phyloP scores from a whole-genome alignment of 1,140 invertebrate genomes.

The Lineus longissimus region DNA sequence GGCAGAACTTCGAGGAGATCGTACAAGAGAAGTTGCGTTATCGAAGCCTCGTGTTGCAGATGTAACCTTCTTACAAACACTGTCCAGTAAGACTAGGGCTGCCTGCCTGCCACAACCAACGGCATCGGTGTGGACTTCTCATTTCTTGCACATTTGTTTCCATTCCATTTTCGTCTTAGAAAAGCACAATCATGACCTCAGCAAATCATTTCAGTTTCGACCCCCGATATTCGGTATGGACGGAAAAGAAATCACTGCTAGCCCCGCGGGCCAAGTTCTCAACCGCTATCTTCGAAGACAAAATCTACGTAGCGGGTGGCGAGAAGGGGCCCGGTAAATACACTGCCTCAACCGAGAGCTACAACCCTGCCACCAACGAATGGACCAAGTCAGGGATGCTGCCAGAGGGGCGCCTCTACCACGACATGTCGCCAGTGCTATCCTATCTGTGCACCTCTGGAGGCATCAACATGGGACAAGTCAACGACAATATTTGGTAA shows the following conservation, averaged over 20 bases:
- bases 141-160: too few relatives aligned
- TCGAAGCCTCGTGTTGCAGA: too few relatives aligned
- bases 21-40: not conserved
- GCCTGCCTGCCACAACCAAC: too few relatives aligned
- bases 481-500: conserved; percentile 34
- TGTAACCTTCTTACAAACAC: too few relatives aligned
- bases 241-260: conserved; percentile 18
- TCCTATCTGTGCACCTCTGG: conserved; percentile 30
- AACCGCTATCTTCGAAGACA: conserved; percentile 18
- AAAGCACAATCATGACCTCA: too few relatives aligned
- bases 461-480: conserved; percentile 24
- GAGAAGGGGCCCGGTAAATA: conserved; percentile 26
- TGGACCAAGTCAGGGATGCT: conserved; percentile 27
- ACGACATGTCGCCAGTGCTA: conserved; percentile 16
- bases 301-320: conserved; percentile 29
- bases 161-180: too few relatives aligned
- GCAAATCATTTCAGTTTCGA: conserved; percentile 24
- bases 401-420: conserved; percentile 24
- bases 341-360: conserved; percentile 28
- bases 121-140: too few relatives aligned
- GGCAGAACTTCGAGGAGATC: not conserved
- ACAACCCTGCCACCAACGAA: conserved; percentile 21
- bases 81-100: too few relatives aligned
- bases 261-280: conserved; percentile 25
- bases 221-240: conserved; percentile 22